Evolutionary conservation across 2,888 invertebrate species (phyloP).

Genomic region (Tipula unca): DNA sequence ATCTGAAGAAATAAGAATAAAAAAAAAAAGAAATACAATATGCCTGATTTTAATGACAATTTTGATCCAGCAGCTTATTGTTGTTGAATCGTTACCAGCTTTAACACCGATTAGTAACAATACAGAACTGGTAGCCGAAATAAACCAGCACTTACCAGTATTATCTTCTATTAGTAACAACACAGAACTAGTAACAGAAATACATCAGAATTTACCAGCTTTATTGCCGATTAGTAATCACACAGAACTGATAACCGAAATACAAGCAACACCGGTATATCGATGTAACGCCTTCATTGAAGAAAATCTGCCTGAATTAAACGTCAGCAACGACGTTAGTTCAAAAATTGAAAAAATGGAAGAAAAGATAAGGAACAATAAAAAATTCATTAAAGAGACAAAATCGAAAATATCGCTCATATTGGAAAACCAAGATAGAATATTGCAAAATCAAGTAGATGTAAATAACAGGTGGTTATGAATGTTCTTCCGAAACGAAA

Average conservation of each 20-base stretch:
- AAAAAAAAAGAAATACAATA: background rate
- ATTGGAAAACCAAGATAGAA: background rate
- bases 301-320: background rate
- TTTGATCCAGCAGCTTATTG: background rate
- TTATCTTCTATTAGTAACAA: background rate
- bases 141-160: background rate
- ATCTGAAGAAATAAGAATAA: no score
- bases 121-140: background rate
- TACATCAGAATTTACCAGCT: background rate
- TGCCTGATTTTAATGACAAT: background rate
- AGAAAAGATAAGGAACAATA: background rate
- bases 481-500: background rate
- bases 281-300: background rate
- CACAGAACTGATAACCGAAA: background rate
- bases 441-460: background rate
- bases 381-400: background rate
- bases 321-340: background rate
- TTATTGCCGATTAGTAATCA: background rate
- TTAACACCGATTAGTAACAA: background rate
- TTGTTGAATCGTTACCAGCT: conserved; percentile 9
- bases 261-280: background rate
- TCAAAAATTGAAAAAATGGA: background rate
- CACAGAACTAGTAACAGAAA: background rate
- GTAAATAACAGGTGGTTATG: background rate
- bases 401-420: background rate